phyloP scores from a whole-genome alignment of 2,797 vertebrate genomes.

The Characodon lateralis region DNA sequence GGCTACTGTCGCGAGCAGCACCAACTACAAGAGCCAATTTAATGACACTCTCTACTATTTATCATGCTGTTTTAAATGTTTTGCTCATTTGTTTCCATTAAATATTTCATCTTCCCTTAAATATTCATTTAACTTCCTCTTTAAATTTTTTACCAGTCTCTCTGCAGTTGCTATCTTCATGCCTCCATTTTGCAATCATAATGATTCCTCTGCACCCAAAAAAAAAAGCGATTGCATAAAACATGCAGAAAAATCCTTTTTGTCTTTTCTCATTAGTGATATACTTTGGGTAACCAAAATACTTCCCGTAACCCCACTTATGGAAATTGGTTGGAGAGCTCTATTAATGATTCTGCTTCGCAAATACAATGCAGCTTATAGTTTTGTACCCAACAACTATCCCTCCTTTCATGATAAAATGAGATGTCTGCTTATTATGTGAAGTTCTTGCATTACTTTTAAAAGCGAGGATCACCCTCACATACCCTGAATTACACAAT shows the following conservation, averaged over 20 bases:
- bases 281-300: conserved; percentile 82
- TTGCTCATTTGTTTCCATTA: conserved; percentile 85
- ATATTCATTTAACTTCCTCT: conserved; percentile 85
- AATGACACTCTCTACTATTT: conserved; percentile 76
- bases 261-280: conserved; percentile 86
- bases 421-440: conserved; percentile 40
- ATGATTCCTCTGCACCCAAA: conserved; percentile 83
- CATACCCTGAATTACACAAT: conserved; percentile 26
- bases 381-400: conserved; percentile 60
- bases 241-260: conserved; percentile 84
- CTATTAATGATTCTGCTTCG: conserved; percentile 74
- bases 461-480: conserved; percentile 19
- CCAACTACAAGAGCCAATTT: conserved; percentile 65
- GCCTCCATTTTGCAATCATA: conserved; percentile 82
- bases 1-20: conserved; percentile 64
- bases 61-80: conserved; percentile 84
- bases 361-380: conserved; percentile 72
- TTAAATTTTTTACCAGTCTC: conserved; percentile 84
- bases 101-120: conserved; percentile 86
- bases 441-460: conserved; percentile 42
- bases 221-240: conserved; percentile 82
- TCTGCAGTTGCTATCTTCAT: conserved; percentile 74
- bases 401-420: conserved; percentile 64
- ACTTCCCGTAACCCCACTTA: conserved; percentile 82
- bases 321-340: conserved; percentile 79